Evolutionary conservation across 2,797 vertebrate genomes (phyloP), one percentile per base, ranked within the genome.

Genomic region (Hapalemur alaotrensis): DNA sequence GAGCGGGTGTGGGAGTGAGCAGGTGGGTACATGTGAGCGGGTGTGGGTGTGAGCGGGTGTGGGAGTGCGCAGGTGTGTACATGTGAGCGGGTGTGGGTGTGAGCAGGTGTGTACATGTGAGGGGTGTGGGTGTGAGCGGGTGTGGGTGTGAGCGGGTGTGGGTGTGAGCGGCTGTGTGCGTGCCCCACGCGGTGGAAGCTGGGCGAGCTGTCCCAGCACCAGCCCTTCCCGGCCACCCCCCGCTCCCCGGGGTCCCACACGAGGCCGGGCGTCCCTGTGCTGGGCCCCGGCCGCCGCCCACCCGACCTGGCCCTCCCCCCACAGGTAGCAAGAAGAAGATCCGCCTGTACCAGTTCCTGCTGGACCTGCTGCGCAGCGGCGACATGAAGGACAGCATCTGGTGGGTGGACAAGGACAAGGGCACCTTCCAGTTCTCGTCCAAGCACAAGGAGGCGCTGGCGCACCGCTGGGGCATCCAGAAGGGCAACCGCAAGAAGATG

Each of bases 341-440:
- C 95, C 99, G 99, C 78, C 98, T 99, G 89, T 99, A 99, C 98
- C 99, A 99, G 98, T 99, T 99, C 98, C 99, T 99, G 98, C 98
- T 99, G 97, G 99, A 99, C 98, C 99, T 99, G 95, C 99, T 99
- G 96, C 99, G 99, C 95, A 99, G 99, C 0, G 99, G 99, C 65
- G 99, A 99, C 97, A 99, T 99, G 99, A 99, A 99, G 98, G 99
- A 99, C 97, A 99, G 99, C 99, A 99, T 99, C 98, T 99, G 99
- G 99, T 99, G 99, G 99, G 99, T 99, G 97, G 99, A 99, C 99
- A 99, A 99, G 98, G 99, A 99, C 98, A 99, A 99, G 96, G 99
- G 99, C 96, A 99, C 99, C 94, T 99, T 99, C 98, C 99, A 99
- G 98, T 99, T 99, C 99, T 99, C 99, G 18, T 99, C 99, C 97